Conservation (phyloP, 64 coral and sea anemone species). For the Cladopsammia gracilis region DNA sequence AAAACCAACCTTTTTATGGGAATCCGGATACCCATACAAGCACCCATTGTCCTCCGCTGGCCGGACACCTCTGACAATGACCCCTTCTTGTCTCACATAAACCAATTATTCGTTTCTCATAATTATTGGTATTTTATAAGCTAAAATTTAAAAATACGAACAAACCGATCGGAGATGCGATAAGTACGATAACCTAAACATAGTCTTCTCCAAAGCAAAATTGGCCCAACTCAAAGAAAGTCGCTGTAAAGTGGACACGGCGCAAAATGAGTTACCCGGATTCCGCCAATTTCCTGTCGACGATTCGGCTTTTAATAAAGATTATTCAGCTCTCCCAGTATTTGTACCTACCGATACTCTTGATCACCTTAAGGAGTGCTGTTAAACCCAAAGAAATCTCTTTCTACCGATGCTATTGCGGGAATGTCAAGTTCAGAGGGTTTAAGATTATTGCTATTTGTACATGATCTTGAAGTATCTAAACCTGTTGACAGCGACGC, state of each 20-base stretch:
- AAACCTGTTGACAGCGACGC: slow-evolving; percentile 7
- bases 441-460: slow-evolving; percentile 59
- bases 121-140: too few species aligned
- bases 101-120: too few species aligned
- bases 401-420: slow-evolving; percentile 39
- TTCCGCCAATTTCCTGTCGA: slow-evolving; percentile 11
- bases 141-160: not conserved
- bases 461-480: slow-evolving; percentile 60
- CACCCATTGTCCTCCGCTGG: too few species aligned
- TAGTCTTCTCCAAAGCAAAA: not conserved
- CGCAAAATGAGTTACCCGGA: too few species aligned
- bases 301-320: too few species aligned
- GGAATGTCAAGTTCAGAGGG: slow-evolving; percentile 73
- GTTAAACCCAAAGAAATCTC: slow-evolving; percentile 61
- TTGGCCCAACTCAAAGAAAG: not conserved
- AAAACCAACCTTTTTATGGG: too few species aligned
- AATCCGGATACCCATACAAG: too few species aligned
- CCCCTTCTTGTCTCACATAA: too few species aligned
- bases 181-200: not conserved
- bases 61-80: too few species aligned
- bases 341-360: slow-evolving; percentile 78
- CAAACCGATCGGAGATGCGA: too few species aligned
- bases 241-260: not conserved
- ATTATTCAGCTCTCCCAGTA: slow-evolving; percentile 44
- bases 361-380: slow-evolving; percentile 68